These are phyloP conservation scores for Rafetus swinhoei DNA, from an alignment of 2,113 vertebrate genomes.

Conservation along the genomic window DNA sequence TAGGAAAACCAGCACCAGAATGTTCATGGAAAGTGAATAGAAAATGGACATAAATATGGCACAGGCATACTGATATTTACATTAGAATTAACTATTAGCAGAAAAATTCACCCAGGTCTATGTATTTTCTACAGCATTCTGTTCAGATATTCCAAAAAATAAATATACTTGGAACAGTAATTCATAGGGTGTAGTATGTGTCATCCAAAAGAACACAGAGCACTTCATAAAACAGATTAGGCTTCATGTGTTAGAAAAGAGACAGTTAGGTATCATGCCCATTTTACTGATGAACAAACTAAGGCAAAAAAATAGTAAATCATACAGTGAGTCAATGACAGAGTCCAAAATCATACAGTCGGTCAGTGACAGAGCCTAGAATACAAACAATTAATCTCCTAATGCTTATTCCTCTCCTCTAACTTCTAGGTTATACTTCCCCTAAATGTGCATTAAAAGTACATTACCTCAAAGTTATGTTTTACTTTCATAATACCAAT, in stretches of 20 bases:
- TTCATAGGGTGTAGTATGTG: not conserved
- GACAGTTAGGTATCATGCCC: not conserved
- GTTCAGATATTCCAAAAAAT: too few species aligned
- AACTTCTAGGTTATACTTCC: not conserved
- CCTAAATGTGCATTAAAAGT: not conserved
- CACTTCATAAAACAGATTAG: not conserved
- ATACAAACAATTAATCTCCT: not conserved
- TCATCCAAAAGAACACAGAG: not conserved
- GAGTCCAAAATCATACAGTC: not conserved
- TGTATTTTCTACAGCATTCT: too few species aligned
- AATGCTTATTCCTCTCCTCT: fast-evolving
- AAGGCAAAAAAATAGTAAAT: not conserved
- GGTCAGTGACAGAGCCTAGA: not conserved
- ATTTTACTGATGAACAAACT: not conserved
- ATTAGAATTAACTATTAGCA: not conserved
- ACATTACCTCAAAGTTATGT: not conserved
- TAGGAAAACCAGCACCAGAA: not conserved
- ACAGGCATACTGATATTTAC: not conserved
- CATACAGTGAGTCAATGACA: not conserved
- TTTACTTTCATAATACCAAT: not conserved
- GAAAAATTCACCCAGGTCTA: too few species aligned
- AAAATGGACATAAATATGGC: not conserved
- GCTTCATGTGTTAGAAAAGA: not conserved
- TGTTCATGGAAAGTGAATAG: not conserved
- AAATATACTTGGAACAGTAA: not conserved